These are phyloP conservation scores for Dendrophyllia cribrosa DNA, from an alignment of 64 coral and sea anemone genomes.

Conservation along the genomic window DNA sequence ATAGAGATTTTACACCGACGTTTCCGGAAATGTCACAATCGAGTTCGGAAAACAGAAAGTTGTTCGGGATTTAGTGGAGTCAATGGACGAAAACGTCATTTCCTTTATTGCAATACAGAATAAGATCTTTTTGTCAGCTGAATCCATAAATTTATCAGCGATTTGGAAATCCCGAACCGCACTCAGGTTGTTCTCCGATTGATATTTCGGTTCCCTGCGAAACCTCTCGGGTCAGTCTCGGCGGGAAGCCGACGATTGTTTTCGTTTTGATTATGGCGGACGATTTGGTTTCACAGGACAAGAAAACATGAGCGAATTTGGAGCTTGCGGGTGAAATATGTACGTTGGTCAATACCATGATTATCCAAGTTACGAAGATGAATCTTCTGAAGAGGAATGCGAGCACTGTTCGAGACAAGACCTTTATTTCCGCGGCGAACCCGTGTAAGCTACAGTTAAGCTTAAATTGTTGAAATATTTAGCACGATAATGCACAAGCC, in stretches of 20 bases:
- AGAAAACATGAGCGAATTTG: slow-evolving; percentile 87
- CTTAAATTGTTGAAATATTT: slow-evolving; percentile 23
- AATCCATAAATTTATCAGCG: background rate
- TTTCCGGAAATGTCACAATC: too few relatives aligned
- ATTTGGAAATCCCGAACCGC: background rate
- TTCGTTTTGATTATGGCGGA: slow-evolving; percentile 85
- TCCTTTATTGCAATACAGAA: background rate
- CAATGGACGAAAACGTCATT: background rate
- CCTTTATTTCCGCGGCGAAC: slow-evolving; percentile 77
- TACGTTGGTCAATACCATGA: slow-evolving; percentile 83
- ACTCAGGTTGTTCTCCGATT: background rate
- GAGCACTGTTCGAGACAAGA: slow-evolving; percentile 68
- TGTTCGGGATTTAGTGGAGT: too few relatives aligned
- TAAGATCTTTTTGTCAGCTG: background rate
- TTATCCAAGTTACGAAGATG: slow-evolving; percentile 79
- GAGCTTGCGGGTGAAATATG: slow-evolving; percentile 80
- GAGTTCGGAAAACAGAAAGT: too few relatives aligned
- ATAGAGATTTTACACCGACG: too few relatives aligned
- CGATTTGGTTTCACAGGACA: slow-evolving; percentile 33
- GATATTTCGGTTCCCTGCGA: background rate
- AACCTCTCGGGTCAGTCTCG: background rate
- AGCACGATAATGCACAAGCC: background rate
- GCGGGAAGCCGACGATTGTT: slow-evolving; percentile 77
- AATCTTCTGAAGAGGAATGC: slow-evolving; percentile 69
- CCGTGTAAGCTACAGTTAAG: slow-evolving; percentile 37